A percentile compares a stretch with the other conserved stretches of the same genome.
Conservation (phyloP, 2,797 vertebrate species). For the Tapirus indicus region DNA sequence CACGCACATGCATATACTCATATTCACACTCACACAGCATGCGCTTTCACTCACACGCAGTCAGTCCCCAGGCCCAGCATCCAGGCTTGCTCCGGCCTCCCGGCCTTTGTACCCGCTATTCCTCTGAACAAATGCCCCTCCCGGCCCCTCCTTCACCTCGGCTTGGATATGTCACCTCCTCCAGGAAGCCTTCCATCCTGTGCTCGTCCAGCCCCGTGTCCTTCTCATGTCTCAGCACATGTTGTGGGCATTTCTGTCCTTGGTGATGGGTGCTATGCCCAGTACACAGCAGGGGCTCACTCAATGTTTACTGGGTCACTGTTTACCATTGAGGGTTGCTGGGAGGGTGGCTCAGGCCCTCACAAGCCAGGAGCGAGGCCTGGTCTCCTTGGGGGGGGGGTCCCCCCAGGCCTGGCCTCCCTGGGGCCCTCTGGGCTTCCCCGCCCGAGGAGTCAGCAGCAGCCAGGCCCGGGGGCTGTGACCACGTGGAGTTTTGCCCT, state of each 20-base stretch:
- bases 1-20: background rate
- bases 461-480: background rate
- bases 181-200: background rate
- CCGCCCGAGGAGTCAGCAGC: background rate
- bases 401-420: background rate
- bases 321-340: fast-evolving
- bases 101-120: background rate
- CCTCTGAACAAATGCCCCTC: constrained; percentile 31
- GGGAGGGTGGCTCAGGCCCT: background rate
- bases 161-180: background rate
- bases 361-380: too few relatives aligned
- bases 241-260: fast-evolving
- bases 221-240: fast-evolving
- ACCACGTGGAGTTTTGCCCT: background rate
- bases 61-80: background rate
- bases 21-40: too few relatives aligned
- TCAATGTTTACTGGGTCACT: fast-evolving
- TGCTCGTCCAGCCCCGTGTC: fast-evolving
- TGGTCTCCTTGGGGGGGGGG: background rate
- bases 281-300: background rate
- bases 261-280: fast-evolving
- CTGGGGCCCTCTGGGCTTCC: background rate
- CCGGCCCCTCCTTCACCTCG: background rate
- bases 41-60: background rate
- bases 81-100: background rate